Evolutionary conservation across 2,888 invertebrate genomes (phyloP), one percentile per base, ranked within the genome.

Genomic region (Sussaba pulchella): DNA sequence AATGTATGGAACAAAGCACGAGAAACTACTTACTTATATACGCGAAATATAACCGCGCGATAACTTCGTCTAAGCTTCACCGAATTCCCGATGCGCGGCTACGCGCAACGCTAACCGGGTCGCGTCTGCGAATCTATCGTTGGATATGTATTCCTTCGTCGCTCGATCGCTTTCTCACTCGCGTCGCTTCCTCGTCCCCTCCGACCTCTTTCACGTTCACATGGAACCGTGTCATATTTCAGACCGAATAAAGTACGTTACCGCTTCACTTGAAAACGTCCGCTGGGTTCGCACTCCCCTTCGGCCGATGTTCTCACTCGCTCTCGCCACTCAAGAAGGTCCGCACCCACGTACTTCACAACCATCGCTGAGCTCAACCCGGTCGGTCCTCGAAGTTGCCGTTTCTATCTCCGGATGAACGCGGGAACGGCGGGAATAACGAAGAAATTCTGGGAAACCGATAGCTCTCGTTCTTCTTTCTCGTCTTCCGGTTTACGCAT

Each of bases 1-100:
- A 90, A 83, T 83, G 82, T 83, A 83, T 83, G 88, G 89, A 90
- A 90, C 89, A 90, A 90, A 90, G 88, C 88, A 84, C 79, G 74
- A 36, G n/a, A 47, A 90, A 90, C 89, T 73, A 31, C 31, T 31
- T 31, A 31, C n/a, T n/a, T 31, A 31, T 31, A 73, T 89, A 89
- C 54, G 81, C 52, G 79, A 81, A n/a, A 82, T 57, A 6, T 31
- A 31, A 2, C 76, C 78, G 59, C 75, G 75, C 80, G 84, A 80
- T 84, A 83, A 84, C 83, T 83, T 79, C 69, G 81, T 82, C 82
- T 73, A 71, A 14, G 31, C 36, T n/a, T 54, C 79, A 78, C 73
- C 75, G 76, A 79, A 77, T 79, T 64, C 45, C 26, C 50, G 59
- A 43, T 43, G 69, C 14, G 69, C 50, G 59, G 31, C 6, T 31